These are phyloP conservation scores for Physella acuta DNA, from an alignment of 1,140 invertebrate genomes.

Conservation along the genomic window DNA sequence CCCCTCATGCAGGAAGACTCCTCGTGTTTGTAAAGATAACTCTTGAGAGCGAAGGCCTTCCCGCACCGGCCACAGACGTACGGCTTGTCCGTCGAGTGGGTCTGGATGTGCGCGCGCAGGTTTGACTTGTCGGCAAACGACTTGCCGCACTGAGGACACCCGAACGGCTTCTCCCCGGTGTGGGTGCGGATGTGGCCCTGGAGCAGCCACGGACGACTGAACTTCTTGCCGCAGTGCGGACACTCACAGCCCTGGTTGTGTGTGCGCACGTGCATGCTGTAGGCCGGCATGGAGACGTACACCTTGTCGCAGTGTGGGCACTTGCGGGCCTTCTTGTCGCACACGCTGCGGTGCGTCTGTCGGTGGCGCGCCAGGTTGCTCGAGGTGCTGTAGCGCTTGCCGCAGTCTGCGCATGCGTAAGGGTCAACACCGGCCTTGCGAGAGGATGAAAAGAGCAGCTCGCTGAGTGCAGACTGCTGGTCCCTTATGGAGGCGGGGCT, in stretches of 20 bases:
- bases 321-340: conserved; percentile 62
- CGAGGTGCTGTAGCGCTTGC: conserved; percentile 59
- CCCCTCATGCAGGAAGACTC: conserved; percentile 61
- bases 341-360: conserved; percentile 55
- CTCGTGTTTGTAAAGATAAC: conserved; percentile 62
- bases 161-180: conserved; percentile 97
- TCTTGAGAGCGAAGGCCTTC: conserved; percentile 61
- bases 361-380: conserved; percentile 59
- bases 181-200: conserved; percentile 95
- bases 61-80: conserved; percentile 88
- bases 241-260: conserved; percentile 92
- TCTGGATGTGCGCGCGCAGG: conserved; percentile 97
- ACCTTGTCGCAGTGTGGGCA: conserved; percentile 90
- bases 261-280: conserved; percentile 95
- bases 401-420: conserved; percentile 56
- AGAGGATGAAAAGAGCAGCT: conserved; percentile 25
- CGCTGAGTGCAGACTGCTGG: conserved; percentile 27
- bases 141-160: conserved; percentile 96
- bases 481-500: conserved; percentile 17
- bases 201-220: conserved; percentile 92
- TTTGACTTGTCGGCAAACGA: conserved; percentile 98
- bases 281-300: conserved; percentile 95
- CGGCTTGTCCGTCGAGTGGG: conserved; percentile 93
- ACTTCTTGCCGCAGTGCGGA: conserved; percentile 90
- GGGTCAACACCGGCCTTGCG: conserved; percentile 21